These are phyloP conservation scores for Triops longicaudatus DNA, from an alignment of 1,140 invertebrate species.

Conservation along the genomic window DNA sequence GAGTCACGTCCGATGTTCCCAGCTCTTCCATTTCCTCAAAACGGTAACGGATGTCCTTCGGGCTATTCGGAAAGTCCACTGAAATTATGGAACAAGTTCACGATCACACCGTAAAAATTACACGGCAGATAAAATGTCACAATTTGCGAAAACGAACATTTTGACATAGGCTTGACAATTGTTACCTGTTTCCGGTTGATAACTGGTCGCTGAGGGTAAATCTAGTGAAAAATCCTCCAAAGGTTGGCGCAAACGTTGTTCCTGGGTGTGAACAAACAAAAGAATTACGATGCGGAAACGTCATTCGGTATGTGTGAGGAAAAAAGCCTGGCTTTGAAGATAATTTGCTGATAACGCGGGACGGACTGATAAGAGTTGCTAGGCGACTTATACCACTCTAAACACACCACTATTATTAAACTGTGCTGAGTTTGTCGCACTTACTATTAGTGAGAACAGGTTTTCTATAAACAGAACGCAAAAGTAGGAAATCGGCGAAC, in stretches of 20 bases:
- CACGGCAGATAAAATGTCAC: not conserved
- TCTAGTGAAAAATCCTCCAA: constrained; percentile 8
- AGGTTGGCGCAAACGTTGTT: not conserved
- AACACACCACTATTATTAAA: not conserved
- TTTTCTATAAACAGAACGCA: too few species aligned
- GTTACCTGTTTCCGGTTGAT: constrained; percentile 27
- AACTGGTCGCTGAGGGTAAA: constrained; percentile 20
- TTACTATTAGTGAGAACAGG: too few species aligned
- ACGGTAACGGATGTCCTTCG: constrained; percentile 20
- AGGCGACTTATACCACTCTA: not conserved
- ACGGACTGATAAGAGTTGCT: not conserved
- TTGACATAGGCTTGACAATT: not conserved
- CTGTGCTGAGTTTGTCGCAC: too few species aligned
- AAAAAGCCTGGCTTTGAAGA: not conserved
- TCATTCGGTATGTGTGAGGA: not conserved
- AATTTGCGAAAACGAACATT: not conserved
- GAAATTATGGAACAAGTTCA: constrained; percentile 9
- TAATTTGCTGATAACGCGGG: not conserved
- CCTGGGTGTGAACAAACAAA: not conserved
- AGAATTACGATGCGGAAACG: not conserved
- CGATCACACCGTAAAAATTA: not conserved
- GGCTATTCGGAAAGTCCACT: constrained; percentile 31
- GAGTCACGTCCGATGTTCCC: constrained; percentile 23
- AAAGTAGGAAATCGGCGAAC: too few species aligned
- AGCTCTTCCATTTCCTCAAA: constrained; percentile 24